Evolutionary conservation across 2,797 vertebrate species (phyloP), one percentile per base, ranked within the genome.

Genomic region (Silurus aristotelis): DNA sequence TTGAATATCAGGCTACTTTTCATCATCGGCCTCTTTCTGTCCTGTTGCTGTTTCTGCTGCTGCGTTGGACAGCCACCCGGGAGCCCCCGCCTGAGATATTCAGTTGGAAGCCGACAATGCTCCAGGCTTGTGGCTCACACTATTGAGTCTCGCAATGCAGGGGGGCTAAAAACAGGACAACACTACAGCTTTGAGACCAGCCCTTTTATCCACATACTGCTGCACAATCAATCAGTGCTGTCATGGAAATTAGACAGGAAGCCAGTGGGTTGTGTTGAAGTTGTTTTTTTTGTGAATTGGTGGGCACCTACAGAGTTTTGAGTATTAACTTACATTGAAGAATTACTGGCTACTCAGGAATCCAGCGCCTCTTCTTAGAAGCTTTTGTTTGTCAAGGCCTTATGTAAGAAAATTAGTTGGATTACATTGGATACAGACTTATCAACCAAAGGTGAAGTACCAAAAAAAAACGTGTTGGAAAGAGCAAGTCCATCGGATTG

Each of bases 191-290:
- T 58, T 60, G 31, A 84, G 64, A 66, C 60, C 17, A 46, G 15
- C 38, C 5, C 55, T 63, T 76, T 84, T 68, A 73, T 77, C 43
- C 46, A 67, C 58, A 71, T 56, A 55, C 79, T 84, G 82, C 87
- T 88, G 73, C 84, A 78, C 56, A 87, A 91, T 90, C 87, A 87
- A 89, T 90, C 31, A 88, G 88, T 90, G 87, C 93, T 92, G 93
- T 95, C 93, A 95, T 94, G 93, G 94, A 95, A 95, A 95, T 91
- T 91, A 91, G 88, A 83, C 66, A 87, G 80, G 46, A 75, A 88
- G 76, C 85, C 83, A 84, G 82, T 88, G 72, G 87, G 82, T 89
- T 83, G 80, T 78, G 89, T 77, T 68, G 85, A 61, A 84, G 67
- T 58, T 46, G 10, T 84, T 85, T 80, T 81, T 58, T 81, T 58